Conservation (phyloP, 2,888 invertebrate genomes). For the Sepioteuthis lessoniana region DNA sequence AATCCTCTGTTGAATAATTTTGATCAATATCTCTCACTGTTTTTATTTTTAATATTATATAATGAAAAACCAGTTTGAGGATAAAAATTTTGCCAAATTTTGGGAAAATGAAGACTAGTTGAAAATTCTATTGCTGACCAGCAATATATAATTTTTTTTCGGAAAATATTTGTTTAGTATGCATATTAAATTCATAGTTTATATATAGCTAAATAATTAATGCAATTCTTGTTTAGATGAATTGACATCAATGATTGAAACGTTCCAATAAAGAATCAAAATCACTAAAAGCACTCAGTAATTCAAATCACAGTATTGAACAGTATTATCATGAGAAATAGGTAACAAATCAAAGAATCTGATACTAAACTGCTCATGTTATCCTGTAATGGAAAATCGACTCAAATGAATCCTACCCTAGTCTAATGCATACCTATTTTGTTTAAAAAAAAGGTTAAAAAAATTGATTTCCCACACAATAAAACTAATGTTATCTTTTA, state of each 20-base stretch:
- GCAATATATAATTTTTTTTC: not conserved
- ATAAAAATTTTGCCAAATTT: not conserved
- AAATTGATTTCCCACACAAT: conserved; percentile 24
- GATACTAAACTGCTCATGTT: not conserved
- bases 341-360: not conserved
- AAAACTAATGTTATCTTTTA: conserved; percentile 15
- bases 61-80: not conserved
- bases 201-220: not conserved
- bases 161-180: not conserved
- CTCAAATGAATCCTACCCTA: not conserved
- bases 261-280: not conserved
- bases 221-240: not conserved
- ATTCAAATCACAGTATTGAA: not conserved
- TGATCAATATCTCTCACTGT: no score
- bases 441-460: not conserved
- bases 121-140: not conserved
- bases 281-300: not conserved
- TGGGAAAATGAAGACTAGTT: not conserved
- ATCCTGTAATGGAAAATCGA: conserved; percentile 18
- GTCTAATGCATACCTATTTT: not conserved
- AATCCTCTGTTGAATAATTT: no score
- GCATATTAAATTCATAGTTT: not conserved
- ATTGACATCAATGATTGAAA: not conserved
- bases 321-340: not conserved
- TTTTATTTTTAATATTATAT: no score